Evolutionary conservation across 1,140 invertebrate species (phyloP).

Genomic region (Eriosoma lanigerum): DNA sequence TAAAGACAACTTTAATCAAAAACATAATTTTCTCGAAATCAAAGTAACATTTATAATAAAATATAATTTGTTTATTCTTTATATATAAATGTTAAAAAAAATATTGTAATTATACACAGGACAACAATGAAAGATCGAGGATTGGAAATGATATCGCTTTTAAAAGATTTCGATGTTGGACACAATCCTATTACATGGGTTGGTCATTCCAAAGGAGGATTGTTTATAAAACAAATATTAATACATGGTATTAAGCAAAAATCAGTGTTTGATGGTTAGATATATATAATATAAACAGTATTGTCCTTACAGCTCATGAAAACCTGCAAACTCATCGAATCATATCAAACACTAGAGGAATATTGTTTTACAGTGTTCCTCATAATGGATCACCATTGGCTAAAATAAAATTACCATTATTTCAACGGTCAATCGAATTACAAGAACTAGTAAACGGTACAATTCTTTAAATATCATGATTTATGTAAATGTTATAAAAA

Average conservation of each 20-base stretch:
- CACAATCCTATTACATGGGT: constrained; percentile 69
- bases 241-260: constrained; percentile 60
- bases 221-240: constrained; percentile 72
- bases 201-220: constrained; percentile 71
- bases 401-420: constrained; percentile 66
- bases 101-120: constrained; percentile 57
- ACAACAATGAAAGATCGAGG: constrained; percentile 64
- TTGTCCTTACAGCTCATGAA: constrained; percentile 57
- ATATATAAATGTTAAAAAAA: no score
- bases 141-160: constrained; percentile 67
- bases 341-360: constrained; percentile 62
- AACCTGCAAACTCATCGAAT: constrained; percentile 51
- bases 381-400: constrained; percentile 71
- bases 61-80: no score
- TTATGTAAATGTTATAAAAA: neutral
- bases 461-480: no score
- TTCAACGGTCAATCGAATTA: constrained; percentile 65
- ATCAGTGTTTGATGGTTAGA: neutral
- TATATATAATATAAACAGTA: neutral
- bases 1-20: no score
- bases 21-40: no score
- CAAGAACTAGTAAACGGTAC: constrained; percentile 68
- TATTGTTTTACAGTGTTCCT: constrained; percentile 75
- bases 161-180: constrained; percentile 65
- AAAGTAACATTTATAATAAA: no score